Base-by-base conservation (phyloP, 2,888 invertebrate genomes). In the Plemyria rubiginata region DNA sequence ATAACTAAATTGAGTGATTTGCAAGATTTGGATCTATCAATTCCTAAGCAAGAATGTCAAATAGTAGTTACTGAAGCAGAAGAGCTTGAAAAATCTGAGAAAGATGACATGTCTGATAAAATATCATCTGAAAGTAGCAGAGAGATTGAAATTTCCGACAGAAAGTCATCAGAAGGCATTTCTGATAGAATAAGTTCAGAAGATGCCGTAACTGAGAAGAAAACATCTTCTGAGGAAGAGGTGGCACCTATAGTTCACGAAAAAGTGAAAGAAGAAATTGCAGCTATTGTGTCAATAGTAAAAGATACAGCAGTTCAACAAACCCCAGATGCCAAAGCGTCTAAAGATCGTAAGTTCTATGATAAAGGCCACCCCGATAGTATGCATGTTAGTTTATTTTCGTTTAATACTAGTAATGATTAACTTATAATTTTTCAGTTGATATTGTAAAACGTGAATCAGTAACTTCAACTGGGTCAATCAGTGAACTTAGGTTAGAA, bases 91-190 rank as follows among this genome's bases (percentile, higher is more conserved):
- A 85, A 72, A 60, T 93, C 93, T 68, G 93, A 93, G 2, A 91
- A 86, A 75, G 93, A 93, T 68, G 93, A 93, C 70, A 56, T 76
- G 0, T 93, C 93, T 0, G 93, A 93, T 69, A 93, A 90, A 82
- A 93, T 93, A 61, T 93, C 93, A 12, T 93, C 93, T 22, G 93
- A 93, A 77, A 90, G 90, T 69, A 93, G 93, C 64, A 79, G 92
- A 49, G 93, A 93, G 77, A 80, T 93, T 45, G 93, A 93, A 81
- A 88, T 93, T 9, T 93, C 93, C 7, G 93, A 93, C 38, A 78
- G 86, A 43, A 93, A 93, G 73, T 93, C 92, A 46, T 93, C 93
- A 1, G 93, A 93, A 72, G 92, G 91, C n/a, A 82, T 92, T 64
- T 93, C 93, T 36, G 93, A 93, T 55, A 90, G 81, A 65, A 93